Evolutionary conservation across 2,113 vertebrate genomes (phyloP), one percentile per base, ranked within the genome.

Genomic region (Sakesphorus luctuosus): DNA sequence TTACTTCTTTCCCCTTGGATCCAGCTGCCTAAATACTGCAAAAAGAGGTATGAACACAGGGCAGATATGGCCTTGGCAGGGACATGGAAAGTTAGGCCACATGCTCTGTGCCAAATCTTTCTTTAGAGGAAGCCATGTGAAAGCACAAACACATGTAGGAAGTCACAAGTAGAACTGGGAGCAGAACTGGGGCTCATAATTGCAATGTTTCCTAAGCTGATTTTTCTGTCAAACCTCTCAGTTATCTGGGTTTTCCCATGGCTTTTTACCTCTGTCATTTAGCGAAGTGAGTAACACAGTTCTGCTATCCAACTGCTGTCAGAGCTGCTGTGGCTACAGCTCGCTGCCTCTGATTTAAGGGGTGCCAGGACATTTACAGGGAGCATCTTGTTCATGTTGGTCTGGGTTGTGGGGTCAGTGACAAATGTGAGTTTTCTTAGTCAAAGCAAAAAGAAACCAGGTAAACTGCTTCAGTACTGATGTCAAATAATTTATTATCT

Each of bases 111-210:
- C 75, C 61, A 90, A 53, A 40, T 76, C 23, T 84, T 68, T 78
- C 59, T 87, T 85, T 79, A 96, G 89, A 69, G 61, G 43, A 92
- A 95, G 52, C 56, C 90, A 85, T 75, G 92, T 88, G 94, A 95
- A 93, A 95, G 67, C 71, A 67, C 52, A 86, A 85, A 88, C 78
- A 59, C 90, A 80, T 71, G 72, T 47, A 63, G 65, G 35, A 91
- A 80, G 11, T 73, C 35, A 40, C 29, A 85, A 73, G 46, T 71
- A 7, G 68, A 79, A 78, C 38, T 47, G 47, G 33, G 33, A 77
- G 72, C 35, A 56, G 53, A 95, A 75, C 10, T 33, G 49, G 5
- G 13, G 78, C 66, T 92, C 36, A 18, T 5, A 14, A 10, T 63
- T 44, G 13, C 59, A 56, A 43, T 83, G 18, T 55, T 74, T 29